phyloP scores from a whole-genome alignment of 1,140 invertebrate genomes.

The Radopholus similis region DNA sequence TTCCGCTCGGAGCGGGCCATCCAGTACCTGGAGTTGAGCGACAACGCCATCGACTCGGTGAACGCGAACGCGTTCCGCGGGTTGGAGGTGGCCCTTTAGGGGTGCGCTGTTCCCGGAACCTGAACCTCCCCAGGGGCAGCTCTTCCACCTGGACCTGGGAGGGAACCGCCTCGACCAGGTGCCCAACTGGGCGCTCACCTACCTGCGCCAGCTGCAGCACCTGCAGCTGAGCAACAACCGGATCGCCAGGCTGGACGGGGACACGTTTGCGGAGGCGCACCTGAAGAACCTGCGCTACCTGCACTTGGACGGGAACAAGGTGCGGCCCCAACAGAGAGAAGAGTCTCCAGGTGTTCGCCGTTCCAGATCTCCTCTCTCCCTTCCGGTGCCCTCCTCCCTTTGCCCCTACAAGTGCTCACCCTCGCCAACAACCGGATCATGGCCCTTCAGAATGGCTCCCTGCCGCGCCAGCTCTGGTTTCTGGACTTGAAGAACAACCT shows the following conservation, averaged over 20 bases:
- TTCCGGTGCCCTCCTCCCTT: slow-evolving; percentile 3
- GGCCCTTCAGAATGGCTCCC: slow-evolving; percentile 20
- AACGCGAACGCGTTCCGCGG: slow-evolving; percentile 48
- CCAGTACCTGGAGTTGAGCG: slow-evolving; percentile 26
- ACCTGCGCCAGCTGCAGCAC: slow-evolving; percentile 30
- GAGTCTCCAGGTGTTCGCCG: slow-evolving; percentile 7
- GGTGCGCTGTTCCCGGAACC: not conserved
- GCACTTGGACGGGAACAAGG: slow-evolving; percentile 37
- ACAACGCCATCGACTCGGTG: slow-evolving; percentile 34
- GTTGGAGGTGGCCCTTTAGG: slow-evolving; percentile 29
- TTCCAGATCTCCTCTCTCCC: slow-evolving; percentile 34
- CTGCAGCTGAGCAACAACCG: slow-evolving; percentile 38
- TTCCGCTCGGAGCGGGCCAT: slow-evolving; percentile 33
- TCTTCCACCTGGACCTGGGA: slow-evolving; percentile 31
- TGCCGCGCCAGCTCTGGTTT: slow-evolving; percentile 33
- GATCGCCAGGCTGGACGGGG: slow-evolving; percentile 9
- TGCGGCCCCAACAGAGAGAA: too few species aligned
- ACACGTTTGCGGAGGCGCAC: slow-evolving; percentile 31
- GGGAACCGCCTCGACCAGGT: slow-evolving; percentile 27
- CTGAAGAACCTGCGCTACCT: slow-evolving; percentile 35
- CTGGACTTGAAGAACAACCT: slow-evolving; percentile 39
- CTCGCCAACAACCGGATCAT: slow-evolving; percentile 38
- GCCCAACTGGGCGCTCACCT: slow-evolving; percentile 41
- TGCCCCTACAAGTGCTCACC: slow-evolving; percentile 44
- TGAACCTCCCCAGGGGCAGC: slow-evolving; percentile 18